Evolutionary conservation across 1,140 invertebrate species (phyloP), one percentile per base, ranked within the genome.

Genomic region (Drosophila erecta): DNA sequence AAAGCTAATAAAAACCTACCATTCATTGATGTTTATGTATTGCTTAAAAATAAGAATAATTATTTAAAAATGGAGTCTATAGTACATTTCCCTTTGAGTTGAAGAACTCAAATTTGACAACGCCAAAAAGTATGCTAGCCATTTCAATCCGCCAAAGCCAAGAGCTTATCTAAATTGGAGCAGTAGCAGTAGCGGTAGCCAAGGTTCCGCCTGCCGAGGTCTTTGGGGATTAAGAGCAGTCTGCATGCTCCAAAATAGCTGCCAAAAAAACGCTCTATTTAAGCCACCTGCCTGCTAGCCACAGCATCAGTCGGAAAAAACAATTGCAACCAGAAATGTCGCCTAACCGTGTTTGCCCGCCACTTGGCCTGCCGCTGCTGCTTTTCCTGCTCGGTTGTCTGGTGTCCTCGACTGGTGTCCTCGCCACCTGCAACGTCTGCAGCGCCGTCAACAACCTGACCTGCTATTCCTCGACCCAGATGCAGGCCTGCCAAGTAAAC

Each of bases 391-490:
- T 65, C 20, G 17, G 7, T 20, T 50, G 65, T 33, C 61, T 78
- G 22, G 49, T 76, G n/a, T 22, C 58, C 14, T 38, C 33, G 40
- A 55, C 60, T 5, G 71, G 60, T n/a, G n/a, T n/a, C n/a, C n/a
- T n/a, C n/a, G n/a, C n/a, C 10, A 56, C 65, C 27, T 91, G 90
- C 57, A 91, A 91, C 20, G 74, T 76, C 4, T 91, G 90, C 62
- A 76, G 79, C 8, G 4, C 49, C 8, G 66, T 61, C 43, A 90
- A 75, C 67, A 78, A 47, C 38, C 38, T 91, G 62, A 75, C 83
- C 50, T 91, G 90, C 62, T 90, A 90, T 35, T 90, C 90, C 37
- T 2, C 44, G 15, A 89, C 62, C n/a, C 70, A 91, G 53, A 66
- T 70, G 30, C 74, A 89, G 53, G 67, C 79, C 7, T 91, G 90